phyloP scores from a whole-genome alignment of 23 tunicate species.

The Halocynthia roretzi region DNA sequence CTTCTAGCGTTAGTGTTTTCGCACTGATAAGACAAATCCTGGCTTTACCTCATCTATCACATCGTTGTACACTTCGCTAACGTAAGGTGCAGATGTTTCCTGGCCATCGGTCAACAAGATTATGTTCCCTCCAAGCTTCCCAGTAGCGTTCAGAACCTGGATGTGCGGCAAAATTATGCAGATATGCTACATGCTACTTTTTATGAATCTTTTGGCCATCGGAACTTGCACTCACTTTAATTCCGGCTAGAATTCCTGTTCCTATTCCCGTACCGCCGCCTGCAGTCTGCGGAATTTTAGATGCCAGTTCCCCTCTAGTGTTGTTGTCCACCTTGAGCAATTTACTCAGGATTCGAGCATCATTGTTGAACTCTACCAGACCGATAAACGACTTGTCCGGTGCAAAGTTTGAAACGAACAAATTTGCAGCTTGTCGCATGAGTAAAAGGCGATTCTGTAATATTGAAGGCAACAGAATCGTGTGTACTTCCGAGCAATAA shows the following conservation, averaged over 20 bases:
- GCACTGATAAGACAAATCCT: too few species aligned
- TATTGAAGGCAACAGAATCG: not conserved
- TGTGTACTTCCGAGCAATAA: too few species aligned
- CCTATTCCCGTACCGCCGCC: constrained; percentile 33
- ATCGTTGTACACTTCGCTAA: constrained; percentile 26
- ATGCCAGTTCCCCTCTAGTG: not conserved
- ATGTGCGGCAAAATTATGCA: too few species aligned
- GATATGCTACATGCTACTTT: not conserved
- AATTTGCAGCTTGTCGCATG: constrained; percentile 30
- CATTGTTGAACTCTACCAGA: constrained; percentile 23
- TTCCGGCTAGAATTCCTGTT: constrained; percentile 23
- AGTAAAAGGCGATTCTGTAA: constrained; percentile 18
- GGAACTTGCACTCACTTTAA: not conserved
- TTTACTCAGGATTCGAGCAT: not conserved
- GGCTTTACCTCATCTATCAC: constrained; percentile 18
- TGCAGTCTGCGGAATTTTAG: constrained; percentile 12
- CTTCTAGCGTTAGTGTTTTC: too few species aligned
- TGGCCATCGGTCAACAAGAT: constrained; percentile 41
- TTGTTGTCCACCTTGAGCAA: not conserved
- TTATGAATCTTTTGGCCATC: not conserved
- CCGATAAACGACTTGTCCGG: constrained; percentile 20
- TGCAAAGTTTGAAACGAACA: constrained; percentile 25
- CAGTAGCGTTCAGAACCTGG: constrained; percentile 15
- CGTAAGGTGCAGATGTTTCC: constrained; percentile 22
- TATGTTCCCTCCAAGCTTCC: constrained; percentile 34